Base-by-base conservation (phyloP, 2,888 invertebrate genomes). In the Pollenia amentaria region DNA sequence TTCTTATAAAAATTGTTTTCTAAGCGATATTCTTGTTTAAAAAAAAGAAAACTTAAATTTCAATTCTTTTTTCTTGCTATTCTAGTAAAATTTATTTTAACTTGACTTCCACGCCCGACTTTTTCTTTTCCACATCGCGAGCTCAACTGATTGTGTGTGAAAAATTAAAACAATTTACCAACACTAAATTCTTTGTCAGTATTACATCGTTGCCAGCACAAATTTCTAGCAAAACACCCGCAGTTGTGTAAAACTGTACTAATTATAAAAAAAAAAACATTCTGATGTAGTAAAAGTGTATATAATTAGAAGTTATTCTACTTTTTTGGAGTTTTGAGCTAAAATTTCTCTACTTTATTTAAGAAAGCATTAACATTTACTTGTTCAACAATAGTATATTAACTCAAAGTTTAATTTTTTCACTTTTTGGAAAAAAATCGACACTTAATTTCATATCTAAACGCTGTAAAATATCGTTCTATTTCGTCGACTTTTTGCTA, bases 21-120 rank as follows among this genome's bases (percentile, higher is more conserved):
- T 48, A 21, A 60, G n/a, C 46, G 12, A 21, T 42, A 78, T 78
- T 60, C 53, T 78, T 73, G 29, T 69, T 16, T 57, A 69, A 57
- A 72, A 82, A 69, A 57, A 72, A 82, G 81, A 81, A 73, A 85
- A 76, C 18, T 77, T 80, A 72, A 62, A 51, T 79, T 64, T 73
- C 16, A 65, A 65, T 14, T 69, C 53, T 57, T 55, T 72, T 40
- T 72, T 57, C 14, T 78, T 44, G 70, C 14, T 53, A 29, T 64
- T 38, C 14, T 38, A 46, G 10, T 67, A 78, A 80, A 78, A 81
- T 29, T 57, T 70, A 55, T 85, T 87, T 87, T 55, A 16, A 81
- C 87, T 62, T 85, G 73, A 84, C 70, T 84, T 89, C 87, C 89
- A 89, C 89, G 89, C 89, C 89, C 89, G 89, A 89, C 84, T 87